Evolutionary conservation across 2,113 vertebrate species (phyloP), one percentile per base, ranked within the genome.

Genomic region (Xiphias gladius): DNA sequence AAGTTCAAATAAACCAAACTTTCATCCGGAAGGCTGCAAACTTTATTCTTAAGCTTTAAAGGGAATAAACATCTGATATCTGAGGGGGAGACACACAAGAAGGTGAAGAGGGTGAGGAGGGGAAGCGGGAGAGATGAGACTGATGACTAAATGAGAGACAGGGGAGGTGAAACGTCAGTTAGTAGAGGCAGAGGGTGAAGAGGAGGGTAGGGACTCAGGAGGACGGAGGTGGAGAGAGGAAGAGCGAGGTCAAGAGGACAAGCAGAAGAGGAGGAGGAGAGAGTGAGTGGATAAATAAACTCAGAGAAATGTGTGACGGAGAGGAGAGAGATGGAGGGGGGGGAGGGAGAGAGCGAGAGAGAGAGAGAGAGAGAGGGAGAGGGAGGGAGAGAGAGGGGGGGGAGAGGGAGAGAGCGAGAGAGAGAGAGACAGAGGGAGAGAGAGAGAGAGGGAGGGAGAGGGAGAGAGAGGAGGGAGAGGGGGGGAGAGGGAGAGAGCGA

Each of bases 121-220:
- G 35, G 52, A 71, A 71, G 82, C 58, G 50, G 71, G 37, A 37
- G 59, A 67, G 78, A 69, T 28, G 41, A 48, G 24, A 9, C 7
- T 10, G 37, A 39, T 10, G 37, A 28, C 59, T 32, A 73, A 46
- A n/a, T 46, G 50, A 86, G 74, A 54, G 77, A n/a, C n/a, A 46
- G 20, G 43, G 61, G 52, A 79, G 67, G 67, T 70, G 75, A 82
- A 59, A 57, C 58, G 61, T 85, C 63, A 39, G 55, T 82, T 79
- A 70, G 58, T 46, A 32, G 30, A 80, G 55, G 66, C 55, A 30
- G 17, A 48, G 55, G 83, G 58, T 82, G 78, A 84, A 86, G 83
- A 82, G 79, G 79, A 86, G 76, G 71, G 20, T 54, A 43, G 80
- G 76, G 61, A 55, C 74, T 79, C 39, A 5, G 50, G 39, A 37